phyloP scores from a whole-genome alignment of 2,888 invertebrate species.

The Caenorhabditis drosophilae region DNA sequence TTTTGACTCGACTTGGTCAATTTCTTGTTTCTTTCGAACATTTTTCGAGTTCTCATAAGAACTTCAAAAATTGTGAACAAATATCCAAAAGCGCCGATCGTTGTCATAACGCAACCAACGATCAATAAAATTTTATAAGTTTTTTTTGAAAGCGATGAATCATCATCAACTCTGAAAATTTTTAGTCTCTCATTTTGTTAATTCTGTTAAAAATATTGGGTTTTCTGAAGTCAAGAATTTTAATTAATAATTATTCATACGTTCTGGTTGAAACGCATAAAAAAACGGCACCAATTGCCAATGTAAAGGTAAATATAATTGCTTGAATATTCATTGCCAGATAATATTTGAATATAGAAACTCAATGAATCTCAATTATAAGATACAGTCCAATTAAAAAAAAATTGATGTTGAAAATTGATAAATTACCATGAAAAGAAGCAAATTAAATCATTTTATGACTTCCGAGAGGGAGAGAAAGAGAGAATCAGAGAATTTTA shows the following conservation, averaged over 20 bases:
- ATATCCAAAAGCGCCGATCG: slow-evolving; percentile 39
- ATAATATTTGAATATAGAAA: no score
- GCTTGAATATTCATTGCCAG: slow-evolving; percentile 53
- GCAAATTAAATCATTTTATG: no score
- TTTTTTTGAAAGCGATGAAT: slow-evolving; percentile 34
- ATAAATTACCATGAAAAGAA: no score
- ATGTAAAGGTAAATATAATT: slow-evolving; percentile 41
- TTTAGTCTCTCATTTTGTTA: no score
- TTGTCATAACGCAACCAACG: slow-evolving; percentile 34
- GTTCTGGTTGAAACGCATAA: slow-evolving; percentile 45
- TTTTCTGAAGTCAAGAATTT: neutral
- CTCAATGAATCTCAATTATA: no score
- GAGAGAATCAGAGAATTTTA: no score
- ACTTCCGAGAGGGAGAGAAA: no score
- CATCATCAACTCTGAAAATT: slow-evolving; percentile 45
- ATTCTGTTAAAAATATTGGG: slow-evolving; percentile 1
- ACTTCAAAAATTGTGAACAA: slow-evolving; percentile 46
- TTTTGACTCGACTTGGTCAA: slow-evolving; percentile 47
- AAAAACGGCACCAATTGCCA: slow-evolving; percentile 44
- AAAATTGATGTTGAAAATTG: no score
- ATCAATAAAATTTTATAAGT: slow-evolving; percentile 18
- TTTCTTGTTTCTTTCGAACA: slow-evolving; percentile 27
- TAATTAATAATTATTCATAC: slow-evolving; percentile 11
- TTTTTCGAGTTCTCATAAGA: slow-evolving; percentile 29
- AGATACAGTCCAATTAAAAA: no score